phyloP scores from a whole-genome alignment of 2,113 vertebrate genomes.

The Hyaena hyaena region DNA sequence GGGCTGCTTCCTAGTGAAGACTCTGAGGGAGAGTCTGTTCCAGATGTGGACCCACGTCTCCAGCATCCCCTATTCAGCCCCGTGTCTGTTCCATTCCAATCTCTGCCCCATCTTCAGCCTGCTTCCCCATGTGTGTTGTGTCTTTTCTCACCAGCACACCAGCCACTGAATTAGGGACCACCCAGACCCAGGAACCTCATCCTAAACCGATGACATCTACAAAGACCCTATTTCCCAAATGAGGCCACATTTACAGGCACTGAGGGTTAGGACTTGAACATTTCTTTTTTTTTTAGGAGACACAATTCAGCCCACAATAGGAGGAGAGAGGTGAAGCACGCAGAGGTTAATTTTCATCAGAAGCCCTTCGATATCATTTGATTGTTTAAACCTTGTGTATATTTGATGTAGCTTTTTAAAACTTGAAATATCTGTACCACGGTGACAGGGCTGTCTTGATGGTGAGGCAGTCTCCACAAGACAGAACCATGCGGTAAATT shows the following conservation, averaged over 20 bases:
- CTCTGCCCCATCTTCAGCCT: background rate
- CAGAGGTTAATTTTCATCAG: background rate
- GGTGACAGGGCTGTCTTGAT: background rate
- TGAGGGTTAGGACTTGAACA: background rate
- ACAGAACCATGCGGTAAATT: background rate
- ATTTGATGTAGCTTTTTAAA: background rate
- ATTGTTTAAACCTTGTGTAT: background rate
- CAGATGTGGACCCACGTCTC: background rate
- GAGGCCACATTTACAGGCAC: background rate
- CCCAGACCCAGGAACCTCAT: too few species aligned
- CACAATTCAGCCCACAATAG: background rate
- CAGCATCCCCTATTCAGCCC: background rate
- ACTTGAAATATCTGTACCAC: background rate
- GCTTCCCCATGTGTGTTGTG: background rate
- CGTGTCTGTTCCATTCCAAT: accelerated
- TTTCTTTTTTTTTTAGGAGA: background rate
- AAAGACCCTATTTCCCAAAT: background rate
- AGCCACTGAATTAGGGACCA: too few species aligned
- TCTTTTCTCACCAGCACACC: background rate
- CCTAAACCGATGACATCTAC: background rate
- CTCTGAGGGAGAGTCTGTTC: background rate
- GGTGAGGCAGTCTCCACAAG: background rate
- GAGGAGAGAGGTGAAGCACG: background rate
- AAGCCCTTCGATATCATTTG: background rate
- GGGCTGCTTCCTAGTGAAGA: background rate